Percentiles rank a stretch among this genome's conserved stretches.
phyloP scores from a whole-genome alignment of 2,113 vertebrate species.

The Ceuthmochares aereus region DNA sequence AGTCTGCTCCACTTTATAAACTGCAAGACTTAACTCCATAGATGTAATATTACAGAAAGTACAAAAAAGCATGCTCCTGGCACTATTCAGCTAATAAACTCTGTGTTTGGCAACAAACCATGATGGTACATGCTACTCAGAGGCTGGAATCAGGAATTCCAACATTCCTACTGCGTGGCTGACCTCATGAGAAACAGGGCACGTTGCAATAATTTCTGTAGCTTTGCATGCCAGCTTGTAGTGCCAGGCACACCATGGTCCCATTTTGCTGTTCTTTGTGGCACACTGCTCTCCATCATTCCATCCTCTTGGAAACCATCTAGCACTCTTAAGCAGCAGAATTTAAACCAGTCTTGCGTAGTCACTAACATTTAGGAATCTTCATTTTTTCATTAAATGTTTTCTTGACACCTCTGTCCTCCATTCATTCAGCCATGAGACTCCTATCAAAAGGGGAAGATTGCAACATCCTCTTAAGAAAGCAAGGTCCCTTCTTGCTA shows the following conservation, averaged over 20 bases:
- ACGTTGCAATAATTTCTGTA: conserved; percentile 26
- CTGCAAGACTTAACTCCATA: neutral
- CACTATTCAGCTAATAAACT: neutral
- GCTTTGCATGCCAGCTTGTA: neutral
- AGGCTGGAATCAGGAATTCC: neutral
- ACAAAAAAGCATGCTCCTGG: neutral
- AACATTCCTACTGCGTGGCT: neutral
- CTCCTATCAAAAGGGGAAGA: neutral
- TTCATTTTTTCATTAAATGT: neutral
- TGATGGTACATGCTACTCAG: neutral
- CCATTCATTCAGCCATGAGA: neutral
- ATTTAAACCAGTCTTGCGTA: conserved; percentile 19
- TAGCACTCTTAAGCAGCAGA: neutral
- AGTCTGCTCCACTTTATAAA: neutral
- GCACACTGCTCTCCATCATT: neutral
- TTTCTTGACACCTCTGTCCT: neutral
- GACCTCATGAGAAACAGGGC: conserved; percentile 37
- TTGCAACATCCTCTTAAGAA: neutral
- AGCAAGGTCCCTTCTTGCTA: accelerated
- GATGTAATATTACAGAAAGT: neutral
- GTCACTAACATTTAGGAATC: neutral
- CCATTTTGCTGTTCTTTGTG: neutral
- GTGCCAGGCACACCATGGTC: neutral
- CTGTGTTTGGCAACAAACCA: neutral
- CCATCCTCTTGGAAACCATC: neutral